Evolutionary conservation across 2,888 invertebrate genomes (phyloP).

Genomic region (Drosophila nr. medialis): DNA sequence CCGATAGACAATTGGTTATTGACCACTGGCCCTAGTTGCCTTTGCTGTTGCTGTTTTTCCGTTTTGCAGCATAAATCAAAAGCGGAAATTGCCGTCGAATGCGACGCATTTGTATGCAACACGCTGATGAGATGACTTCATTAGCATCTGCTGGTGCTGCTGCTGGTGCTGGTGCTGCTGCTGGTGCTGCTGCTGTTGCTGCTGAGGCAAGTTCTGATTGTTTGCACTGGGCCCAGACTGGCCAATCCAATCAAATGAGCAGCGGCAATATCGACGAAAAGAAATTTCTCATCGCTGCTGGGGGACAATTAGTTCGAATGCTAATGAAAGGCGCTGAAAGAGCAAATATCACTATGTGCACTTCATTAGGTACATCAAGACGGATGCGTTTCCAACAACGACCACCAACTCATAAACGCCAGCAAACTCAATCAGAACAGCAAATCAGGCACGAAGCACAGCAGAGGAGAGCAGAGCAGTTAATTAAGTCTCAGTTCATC

Average conservation of each 20-base stretch:
- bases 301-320: slow-evolving; percentile 69
- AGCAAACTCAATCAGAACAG: neutral
- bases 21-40: slow-evolving; percentile 3
- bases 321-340: slow-evolving; percentile 67
- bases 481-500: slow-evolving; percentile 69
- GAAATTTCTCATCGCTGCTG: slow-evolving; percentile 39
- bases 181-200: neutral
- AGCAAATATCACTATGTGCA: slow-evolving; percentile 45
- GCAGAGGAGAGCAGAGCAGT: slow-evolving; percentile 26
- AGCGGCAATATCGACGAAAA: slow-evolving; percentile 29
- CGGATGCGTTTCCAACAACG: slow-evolving; percentile 25
- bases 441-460: neutral
- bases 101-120: slow-evolving; percentile 56
- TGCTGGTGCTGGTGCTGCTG: too few species aligned
- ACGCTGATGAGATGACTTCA: slow-evolving; percentile 70
- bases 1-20: slow-evolving; percentile 25
- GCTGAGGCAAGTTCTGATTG: slow-evolving; percentile 58
- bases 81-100: slow-evolving; percentile 64
- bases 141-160: slow-evolving; percentile 61
- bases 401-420: slow-evolving; percentile 1
- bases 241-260: slow-evolving; percentile 74
- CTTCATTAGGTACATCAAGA: slow-evolving; percentile 65
- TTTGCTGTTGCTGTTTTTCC: slow-evolving; percentile 1
- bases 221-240: slow-evolving; percentile 54
- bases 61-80: slow-evolving; percentile 68